Percentiles rank a stretch among this genome's conserved stretches.
phyloP scores from a whole-genome alignment of 1,140 invertebrate species.

The Mylabris phalerata region DNA sequence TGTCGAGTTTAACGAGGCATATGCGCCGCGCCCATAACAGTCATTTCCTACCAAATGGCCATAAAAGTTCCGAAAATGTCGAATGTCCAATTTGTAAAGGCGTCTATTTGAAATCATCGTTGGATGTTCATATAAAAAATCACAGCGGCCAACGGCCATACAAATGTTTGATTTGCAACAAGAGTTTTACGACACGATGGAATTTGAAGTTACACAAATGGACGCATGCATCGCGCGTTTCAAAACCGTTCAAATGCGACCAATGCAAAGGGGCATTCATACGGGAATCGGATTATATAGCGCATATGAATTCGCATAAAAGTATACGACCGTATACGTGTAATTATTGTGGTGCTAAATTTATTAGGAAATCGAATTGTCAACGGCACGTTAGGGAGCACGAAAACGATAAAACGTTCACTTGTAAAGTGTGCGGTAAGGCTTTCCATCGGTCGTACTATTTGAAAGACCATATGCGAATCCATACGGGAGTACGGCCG shows the following conservation, averaged over 20 bases:
- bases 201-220: slow-evolving; percentile 81
- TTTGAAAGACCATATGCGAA: slow-evolving; percentile 76
- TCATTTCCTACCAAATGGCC: slow-evolving; percentile 58
- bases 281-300: slow-evolving; percentile 67
- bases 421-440: slow-evolving; percentile 81
- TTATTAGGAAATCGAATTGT: slow-evolving; percentile 89
- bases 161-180: slow-evolving; percentile 75
- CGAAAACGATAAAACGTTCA: slow-evolving; percentile 79
- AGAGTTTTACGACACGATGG: slow-evolving; percentile 81
- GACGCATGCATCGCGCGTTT: slow-evolving; percentile 76
- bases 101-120: slow-evolving; percentile 67
- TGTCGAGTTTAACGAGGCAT: slow-evolving; percentile 72
- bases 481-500: slow-evolving; percentile 76
- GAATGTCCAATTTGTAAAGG: slow-evolving; percentile 74
- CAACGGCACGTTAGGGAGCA: slow-evolving; percentile 86
- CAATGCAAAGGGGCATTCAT: slow-evolving; percentile 77
- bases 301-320: slow-evolving; percentile 78
- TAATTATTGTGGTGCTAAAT: slow-evolving; percentile 89
- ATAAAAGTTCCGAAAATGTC: slow-evolving; percentile 59
- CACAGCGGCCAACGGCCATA: slow-evolving; percentile 68
- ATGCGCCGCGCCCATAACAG: slow-evolving; percentile 73
- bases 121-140: slow-evolving; percentile 73
- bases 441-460: slow-evolving; percentile 82
- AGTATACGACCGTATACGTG: slow-evolving; percentile 78
- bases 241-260: slow-evolving; percentile 80